Percentiles rank a stretch among this genome's conserved stretches.
Conservation (phyloP, 2,113 vertebrate genomes). For the Chunga burmeisteri region DNA sequence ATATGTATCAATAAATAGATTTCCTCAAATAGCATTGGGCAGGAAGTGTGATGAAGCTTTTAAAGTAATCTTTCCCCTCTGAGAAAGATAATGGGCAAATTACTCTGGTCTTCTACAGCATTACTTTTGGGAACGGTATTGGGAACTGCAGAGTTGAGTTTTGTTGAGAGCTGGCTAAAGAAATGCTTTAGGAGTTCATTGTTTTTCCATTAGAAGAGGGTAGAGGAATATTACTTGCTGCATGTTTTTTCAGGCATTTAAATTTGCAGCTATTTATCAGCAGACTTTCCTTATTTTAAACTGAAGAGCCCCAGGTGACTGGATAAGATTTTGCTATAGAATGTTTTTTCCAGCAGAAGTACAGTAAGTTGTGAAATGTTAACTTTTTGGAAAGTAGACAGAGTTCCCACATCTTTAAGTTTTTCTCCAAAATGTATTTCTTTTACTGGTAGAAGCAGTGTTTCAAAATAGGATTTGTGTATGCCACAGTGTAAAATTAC, state of each 20-base stretch:
- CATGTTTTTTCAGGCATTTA: neutral
- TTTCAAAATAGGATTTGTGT: neutral
- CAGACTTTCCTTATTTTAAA: neutral
- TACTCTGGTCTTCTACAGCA: neutral
- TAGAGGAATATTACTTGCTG: neutral
- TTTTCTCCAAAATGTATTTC: neutral
- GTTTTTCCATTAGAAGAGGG: neutral
- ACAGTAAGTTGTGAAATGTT: neutral
- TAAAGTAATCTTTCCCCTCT: neutral
- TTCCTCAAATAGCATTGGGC: neutral
- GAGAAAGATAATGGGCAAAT: neutral
- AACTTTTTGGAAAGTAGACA: neutral
- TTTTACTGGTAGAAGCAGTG: neutral
- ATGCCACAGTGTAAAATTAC: neutral
- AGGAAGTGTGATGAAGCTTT: neutral
- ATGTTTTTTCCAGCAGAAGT: neutral
- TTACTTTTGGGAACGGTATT: neutral
- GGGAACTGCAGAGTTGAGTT: neutral
- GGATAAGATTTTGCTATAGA: neutral
- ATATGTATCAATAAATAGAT: neutral
- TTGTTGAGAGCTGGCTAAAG: neutral
- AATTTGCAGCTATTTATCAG: neutral
- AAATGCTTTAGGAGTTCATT: neutral
- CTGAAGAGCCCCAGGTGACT: neutral
- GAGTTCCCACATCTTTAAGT: neutral